Evolutionary conservation across 2,113 vertebrate genomes (phyloP), one percentile per base, ranked within the genome.

Genomic region (Lampris megalopsis): DNA sequence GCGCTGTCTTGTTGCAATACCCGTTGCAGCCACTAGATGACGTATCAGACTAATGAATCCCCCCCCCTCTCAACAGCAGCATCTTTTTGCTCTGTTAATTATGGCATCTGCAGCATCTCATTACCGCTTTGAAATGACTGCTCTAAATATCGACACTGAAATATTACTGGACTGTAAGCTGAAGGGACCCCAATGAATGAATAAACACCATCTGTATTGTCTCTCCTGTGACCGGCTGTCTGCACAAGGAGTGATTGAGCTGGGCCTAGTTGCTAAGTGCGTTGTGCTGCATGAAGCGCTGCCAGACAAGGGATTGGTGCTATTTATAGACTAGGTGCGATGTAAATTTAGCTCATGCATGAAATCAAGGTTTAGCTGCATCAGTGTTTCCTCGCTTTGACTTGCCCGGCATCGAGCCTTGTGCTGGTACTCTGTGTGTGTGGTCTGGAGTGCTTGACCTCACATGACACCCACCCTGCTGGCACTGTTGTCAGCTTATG

Each of bases 271-370:
- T 76, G 84, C 80, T 76, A 73, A 71, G 81, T 84, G 77, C 38
- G 50, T 65, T 37, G 7, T 73, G 69, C 71, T 66, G 80, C 87
- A 58, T 35, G 53, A 50, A 64, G 69, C 63, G 70, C 2, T 68
- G 9, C 52, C 54, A 76, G 74, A 79, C 60, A 63, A 75, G 9
- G 13, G 37, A 50, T n/a, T 11, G 54, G 42, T 9, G 71, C 77
- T 90, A 89, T 90, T 91, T 81, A 76, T 91, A 88, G 77, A 49
- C 9, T 49, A 52, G 72, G 63, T 57, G 13, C 41, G 3, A 75
- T 82, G 66, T 87, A 80, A 87, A 84, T 82, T 79, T 89, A 90
- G 83, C 84, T 81, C 82, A 80, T 62, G 82, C 85, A 57, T 89
- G 82, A 89, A 89, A 80, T 79, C 70, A 74, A 49, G 70, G 71